Conservation (phyloP, 92 coral and sea anemone genomes). For the Umimayanthus chanpuru region DNA sequence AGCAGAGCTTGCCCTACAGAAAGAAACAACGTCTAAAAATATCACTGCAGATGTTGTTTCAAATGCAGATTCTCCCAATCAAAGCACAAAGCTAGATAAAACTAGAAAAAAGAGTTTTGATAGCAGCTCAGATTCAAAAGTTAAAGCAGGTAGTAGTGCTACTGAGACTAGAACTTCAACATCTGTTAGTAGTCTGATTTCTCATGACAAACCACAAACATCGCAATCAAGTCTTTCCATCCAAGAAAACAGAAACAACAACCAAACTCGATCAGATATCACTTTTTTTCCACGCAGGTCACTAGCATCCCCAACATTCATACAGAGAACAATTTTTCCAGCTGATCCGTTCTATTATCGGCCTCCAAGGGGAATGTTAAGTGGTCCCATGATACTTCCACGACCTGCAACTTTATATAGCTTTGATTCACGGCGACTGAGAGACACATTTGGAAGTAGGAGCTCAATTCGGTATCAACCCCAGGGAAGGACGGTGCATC, state of each 20-base stretch:
- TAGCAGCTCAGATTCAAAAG: background rate
- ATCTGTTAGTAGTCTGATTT: conserved; percentile 25
- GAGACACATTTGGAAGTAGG: conserved; percentile 45
- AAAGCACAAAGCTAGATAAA: background rate
- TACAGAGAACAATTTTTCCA: conserved; percentile 76
- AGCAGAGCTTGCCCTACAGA: background rate
- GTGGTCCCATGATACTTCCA: conserved; percentile 45
- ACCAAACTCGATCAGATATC: conserved; percentile 11
- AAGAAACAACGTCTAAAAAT: background rate
- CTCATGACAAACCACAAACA: background rate
- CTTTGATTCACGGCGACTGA: conserved; percentile 58
- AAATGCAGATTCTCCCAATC: conserved; percentile 7
- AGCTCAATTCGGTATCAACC: conserved; percentile 42
- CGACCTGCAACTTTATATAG: conserved; percentile 46
- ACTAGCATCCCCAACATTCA: conserved; percentile 71
- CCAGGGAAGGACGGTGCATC: conserved; percentile 34
- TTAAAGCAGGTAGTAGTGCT: background rate
- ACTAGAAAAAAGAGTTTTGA: background rate
- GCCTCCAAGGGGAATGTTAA: conserved; percentile 52
- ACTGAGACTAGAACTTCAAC: conserved; percentile 26
- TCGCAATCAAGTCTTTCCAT: conserved; percentile 8
- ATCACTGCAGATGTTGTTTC: conserved; percentile 13
- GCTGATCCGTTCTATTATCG: conserved; percentile 59
- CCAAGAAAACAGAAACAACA: background rate
- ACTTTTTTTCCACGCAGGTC: conserved; percentile 49